A percentile compares a stretch with the other conserved stretches of the same genome.
These are phyloP conservation scores for Neodiprion fabricii DNA, from an alignment of 1,140 invertebrate genomes.

Conservation along the genomic window DNA sequence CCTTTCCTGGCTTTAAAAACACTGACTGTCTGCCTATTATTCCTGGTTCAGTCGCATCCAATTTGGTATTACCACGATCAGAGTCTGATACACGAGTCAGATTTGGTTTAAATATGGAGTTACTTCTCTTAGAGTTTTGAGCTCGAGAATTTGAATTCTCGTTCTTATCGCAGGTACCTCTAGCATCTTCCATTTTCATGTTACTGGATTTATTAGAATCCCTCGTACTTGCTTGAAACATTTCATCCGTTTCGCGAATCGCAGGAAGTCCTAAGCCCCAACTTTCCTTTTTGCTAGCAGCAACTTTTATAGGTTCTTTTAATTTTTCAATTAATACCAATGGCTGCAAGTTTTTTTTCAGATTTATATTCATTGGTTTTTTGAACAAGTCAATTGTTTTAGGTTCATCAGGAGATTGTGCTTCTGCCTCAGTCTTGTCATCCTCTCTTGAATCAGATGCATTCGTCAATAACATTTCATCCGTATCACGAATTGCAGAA, in stretches of 20 bases:
- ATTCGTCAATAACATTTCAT: background rate
- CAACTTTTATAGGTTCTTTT: constrained; percentile 36
- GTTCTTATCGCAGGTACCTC: constrained; percentile 17
- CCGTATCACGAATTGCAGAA: constrained; percentile 21
- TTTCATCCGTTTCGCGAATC: constrained; percentile 22
- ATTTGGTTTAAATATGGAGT: background rate
- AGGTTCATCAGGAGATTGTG: background rate
- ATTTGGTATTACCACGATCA: background rate
- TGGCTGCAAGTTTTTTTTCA: background rate
- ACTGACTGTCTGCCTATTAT: constrained; percentile 26
- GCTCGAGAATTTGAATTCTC: background rate
- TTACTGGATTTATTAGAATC: background rate
- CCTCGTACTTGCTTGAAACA: background rate
- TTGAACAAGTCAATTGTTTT: background rate
- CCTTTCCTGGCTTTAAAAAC: constrained; percentile 53
- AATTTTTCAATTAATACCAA: constrained; percentile 30
- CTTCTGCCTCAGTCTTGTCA: background rate
- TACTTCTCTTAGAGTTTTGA: constrained; percentile 12
- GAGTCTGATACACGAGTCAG: background rate
- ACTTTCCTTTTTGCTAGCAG: constrained; percentile 31
- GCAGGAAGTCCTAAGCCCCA: constrained; percentile 27
- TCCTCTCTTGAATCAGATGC: background rate
- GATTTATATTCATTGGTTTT: constrained; percentile 1
- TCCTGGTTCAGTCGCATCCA: background rate
- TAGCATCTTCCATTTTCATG: background rate